phyloP scores from a whole-genome alignment of 2,888 invertebrate genomes.

The Hylaea fasciaria region DNA sequence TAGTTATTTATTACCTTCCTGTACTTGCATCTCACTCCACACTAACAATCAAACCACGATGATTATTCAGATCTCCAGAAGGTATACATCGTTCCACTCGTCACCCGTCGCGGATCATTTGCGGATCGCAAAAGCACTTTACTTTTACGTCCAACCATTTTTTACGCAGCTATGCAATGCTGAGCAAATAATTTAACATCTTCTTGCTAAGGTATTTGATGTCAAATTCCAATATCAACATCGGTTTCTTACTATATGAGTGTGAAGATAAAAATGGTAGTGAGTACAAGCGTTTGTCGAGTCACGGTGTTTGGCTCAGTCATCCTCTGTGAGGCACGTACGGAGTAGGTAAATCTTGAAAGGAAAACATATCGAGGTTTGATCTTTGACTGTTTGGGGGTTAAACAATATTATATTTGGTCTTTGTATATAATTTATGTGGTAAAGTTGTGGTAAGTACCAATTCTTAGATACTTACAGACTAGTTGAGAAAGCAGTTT shows the following conservation, averaged over 20 bases:
- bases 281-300: conserved; percentile 11
- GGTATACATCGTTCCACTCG: conserved; percentile 30
- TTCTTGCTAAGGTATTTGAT: conserved; percentile 2
- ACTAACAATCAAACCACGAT: not conserved
- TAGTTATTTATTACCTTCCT: no score
- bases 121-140: conserved; percentile 25
- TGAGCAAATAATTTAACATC: not conserved
- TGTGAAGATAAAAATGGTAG: conserved; percentile 14
- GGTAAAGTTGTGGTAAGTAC: no score
- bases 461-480: no score
- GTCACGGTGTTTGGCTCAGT: conserved; percentile 40
- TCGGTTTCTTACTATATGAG: not conserved
- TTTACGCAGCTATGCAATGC: not conserved
- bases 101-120: conserved; percentile 34
- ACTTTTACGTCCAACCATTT: conserved; percentile 1
- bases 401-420: not conserved
- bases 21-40: conserved; percentile 1
- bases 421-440: no score
- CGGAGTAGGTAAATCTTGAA: conserved; percentile 23
- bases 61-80: conserved; percentile 24
- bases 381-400: conserved; percentile 4
- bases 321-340: conserved; percentile 30
- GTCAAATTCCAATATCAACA: conserved; percentile 1
- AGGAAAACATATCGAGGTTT: conserved; percentile 18
- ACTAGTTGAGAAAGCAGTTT: no score